phyloP scores from a whole-genome alignment of 2,113 vertebrate species.

The Zosterops japonicus region DNA sequence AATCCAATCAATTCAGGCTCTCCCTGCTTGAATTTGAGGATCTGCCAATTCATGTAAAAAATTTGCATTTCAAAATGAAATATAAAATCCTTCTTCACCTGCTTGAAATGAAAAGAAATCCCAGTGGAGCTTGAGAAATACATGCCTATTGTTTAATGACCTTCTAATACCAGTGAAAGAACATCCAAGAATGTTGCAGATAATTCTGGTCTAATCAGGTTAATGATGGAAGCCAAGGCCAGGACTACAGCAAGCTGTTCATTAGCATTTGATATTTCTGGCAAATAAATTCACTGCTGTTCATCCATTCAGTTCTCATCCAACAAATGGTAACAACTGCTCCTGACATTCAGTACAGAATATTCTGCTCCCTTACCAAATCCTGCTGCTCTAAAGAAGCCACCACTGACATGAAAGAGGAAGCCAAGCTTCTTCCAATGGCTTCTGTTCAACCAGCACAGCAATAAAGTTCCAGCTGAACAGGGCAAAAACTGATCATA shows the following conservation, averaged over 20 bases:
- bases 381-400: neutral
- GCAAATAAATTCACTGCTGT: conserved; percentile 50
- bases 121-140: neutral
- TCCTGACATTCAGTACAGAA: neutral
- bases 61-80: conserved; percentile 41
- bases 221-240: conserved; percentile 39
- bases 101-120: conserved; percentile 24
- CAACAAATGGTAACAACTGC: conserved; percentile 28
- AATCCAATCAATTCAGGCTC: neutral
- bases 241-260: conserved; percentile 58
- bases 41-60: conserved; percentile 4
- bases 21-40: conserved; percentile 1
- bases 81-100: conserved; percentile 40
- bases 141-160: conserved; percentile 35
- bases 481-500: neutral
- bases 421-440: neutral
- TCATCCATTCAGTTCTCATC: conserved; percentile 34
- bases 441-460: neutral
- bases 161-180: conserved; percentile 47
- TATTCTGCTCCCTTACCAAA: neutral
- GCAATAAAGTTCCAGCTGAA: neutral
- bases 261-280: conserved; percentile 60
- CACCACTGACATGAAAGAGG: neutral
- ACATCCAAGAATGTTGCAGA: conserved; percentile 43
- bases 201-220: conserved; percentile 50